These are phyloP conservation scores for Notoglanidium macrostoma DNA, from an alignment of 2,797 vertebrate species.

Conservation along the genomic window DNA sequence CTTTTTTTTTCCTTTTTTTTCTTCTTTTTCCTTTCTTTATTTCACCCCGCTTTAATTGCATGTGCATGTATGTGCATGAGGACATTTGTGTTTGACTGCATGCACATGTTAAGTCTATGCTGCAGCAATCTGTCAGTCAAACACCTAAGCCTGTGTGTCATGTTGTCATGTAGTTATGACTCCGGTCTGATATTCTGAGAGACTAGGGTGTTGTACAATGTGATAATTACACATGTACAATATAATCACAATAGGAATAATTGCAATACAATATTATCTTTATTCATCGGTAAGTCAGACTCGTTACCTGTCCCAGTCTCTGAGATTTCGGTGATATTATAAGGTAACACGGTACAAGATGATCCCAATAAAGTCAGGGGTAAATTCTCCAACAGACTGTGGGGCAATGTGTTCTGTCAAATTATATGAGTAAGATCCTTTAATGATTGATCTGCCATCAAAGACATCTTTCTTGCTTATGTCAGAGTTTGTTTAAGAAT, in stretches of 20 bases:
- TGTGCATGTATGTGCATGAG: not conserved
- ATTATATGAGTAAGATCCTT: not conserved
- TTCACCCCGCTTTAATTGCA: not conserved
- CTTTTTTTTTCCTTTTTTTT: not conserved
- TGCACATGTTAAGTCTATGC: not conserved
- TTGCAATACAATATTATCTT: not conserved
- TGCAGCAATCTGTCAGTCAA: not conserved
- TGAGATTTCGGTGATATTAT: not conserved
- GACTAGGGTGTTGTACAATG: not conserved
- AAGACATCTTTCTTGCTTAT: not conserved
- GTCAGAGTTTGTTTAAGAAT: not conserved
- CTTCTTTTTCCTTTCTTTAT: not conserved
- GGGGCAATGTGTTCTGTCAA: not conserved
- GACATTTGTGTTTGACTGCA: not conserved
- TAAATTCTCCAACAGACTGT: not conserved
- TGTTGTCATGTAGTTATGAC: constrained; percentile 15
- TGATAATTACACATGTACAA: not conserved
- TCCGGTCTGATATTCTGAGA: not conserved
- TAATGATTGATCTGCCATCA: not conserved
- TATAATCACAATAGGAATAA: not conserved
- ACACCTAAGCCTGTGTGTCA: not conserved
- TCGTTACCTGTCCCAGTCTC: not conserved
- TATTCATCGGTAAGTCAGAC: not conserved
- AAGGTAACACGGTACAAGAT: not conserved
- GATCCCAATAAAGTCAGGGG: not conserved